A percentile compares a stretch with the other conserved stretches of the same genome.
Conservation (phyloP, 2,797 vertebrate species). For the Phalloptychus januarius region DNA sequence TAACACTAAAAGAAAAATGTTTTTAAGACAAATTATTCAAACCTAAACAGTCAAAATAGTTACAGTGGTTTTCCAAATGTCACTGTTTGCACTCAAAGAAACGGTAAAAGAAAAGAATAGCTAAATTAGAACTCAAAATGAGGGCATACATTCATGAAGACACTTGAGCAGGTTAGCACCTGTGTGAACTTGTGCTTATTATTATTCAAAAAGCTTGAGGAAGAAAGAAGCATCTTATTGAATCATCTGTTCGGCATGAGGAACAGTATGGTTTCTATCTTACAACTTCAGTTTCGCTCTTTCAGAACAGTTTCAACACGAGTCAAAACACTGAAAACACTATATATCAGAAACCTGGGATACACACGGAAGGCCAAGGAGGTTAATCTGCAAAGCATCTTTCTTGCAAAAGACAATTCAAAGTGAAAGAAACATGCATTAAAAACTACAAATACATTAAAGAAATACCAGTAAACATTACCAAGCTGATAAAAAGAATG, state of each 20-base stretch:
- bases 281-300: constrained; percentile 11
- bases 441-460: neutral
- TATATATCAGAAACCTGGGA: neutral
- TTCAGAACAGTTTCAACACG: neutral
- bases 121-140: constrained; percentile 11
- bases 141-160: constrained; percentile 7
- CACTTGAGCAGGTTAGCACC: constrained; percentile 14
- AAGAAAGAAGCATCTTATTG: constrained; percentile 42
- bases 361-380: neutral
- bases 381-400: neutral
- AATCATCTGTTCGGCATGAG: constrained; percentile 48
- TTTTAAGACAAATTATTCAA: constrained; percentile 18
- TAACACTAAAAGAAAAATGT: constrained; percentile 13
- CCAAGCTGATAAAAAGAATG: neutral
- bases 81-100: constrained; percentile 12
- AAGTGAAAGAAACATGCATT: neutral
- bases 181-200: constrained; percentile 47
- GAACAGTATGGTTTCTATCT: constrained; percentile 7
- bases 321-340: neutral
- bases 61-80: neutral
- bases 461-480: neutral
- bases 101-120: no score
- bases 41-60: constrained; percentile 18
- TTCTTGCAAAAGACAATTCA: neutral
- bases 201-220: constrained; percentile 49